A percentile compares a stretch with the other conserved stretches of the same genome.
phyloP scores from a whole-genome alignment of 2,888 invertebrate genomes.

The Plebejus argus region DNA sequence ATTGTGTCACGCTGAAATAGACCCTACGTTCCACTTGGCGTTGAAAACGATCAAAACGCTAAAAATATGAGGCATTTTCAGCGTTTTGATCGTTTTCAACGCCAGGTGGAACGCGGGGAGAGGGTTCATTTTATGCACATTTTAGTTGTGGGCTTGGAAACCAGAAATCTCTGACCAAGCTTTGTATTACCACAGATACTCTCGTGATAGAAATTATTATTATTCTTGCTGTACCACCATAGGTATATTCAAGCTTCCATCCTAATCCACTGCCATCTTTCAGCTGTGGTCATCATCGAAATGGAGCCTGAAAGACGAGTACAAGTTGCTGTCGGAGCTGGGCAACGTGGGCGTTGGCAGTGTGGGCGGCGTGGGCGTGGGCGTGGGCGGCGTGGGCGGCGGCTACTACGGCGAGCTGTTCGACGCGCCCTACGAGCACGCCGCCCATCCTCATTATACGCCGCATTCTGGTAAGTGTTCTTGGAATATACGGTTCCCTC shows the following conservation, averaged over 20 bases:
- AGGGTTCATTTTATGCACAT: too few relatives aligned
- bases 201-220: too few relatives aligned
- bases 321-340: slow-evolving; percentile 91
- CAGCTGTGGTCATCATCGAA: slow-evolving; percentile 94
- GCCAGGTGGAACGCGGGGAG: too few relatives aligned
- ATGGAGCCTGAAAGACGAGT: slow-evolving; percentile 95
- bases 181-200: too few relatives aligned
- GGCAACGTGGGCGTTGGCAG: slow-evolving; percentile 58
- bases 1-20: too few relatives aligned
- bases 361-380: slow-evolving; percentile 10
- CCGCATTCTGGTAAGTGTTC: slow-evolving; percentile 76
- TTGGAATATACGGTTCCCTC: background rate
- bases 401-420: slow-evolving; percentile 83
- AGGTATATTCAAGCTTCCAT: background rate
- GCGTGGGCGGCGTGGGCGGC: slow-evolving; percentile 48
- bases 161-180: too few relatives aligned
- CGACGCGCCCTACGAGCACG: slow-evolving; percentile 79
- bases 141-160: too few relatives aligned
- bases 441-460: slow-evolving; percentile 90
- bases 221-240: too few relatives aligned
- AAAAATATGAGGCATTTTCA: too few relatives aligned
- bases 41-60: too few relatives aligned
- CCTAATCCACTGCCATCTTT: background rate
- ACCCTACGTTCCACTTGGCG: too few relatives aligned
- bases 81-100: too few relatives aligned